Base-by-base conservation (phyloP, 2,888 invertebrate species). In the Macrophya alboannulata region DNA sequence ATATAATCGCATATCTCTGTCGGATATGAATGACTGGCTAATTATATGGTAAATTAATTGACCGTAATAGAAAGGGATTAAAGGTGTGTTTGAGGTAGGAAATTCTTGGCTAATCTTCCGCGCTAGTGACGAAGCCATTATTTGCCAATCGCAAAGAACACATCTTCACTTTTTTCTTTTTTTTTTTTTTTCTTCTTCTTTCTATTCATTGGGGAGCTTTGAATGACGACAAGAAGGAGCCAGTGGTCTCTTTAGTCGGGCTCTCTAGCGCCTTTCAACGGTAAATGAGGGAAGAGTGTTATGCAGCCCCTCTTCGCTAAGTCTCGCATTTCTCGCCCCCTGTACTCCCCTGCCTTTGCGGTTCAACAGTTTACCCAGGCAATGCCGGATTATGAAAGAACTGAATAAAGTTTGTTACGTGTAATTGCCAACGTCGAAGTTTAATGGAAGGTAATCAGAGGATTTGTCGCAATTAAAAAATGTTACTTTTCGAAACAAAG, bases 101-200 rank as follows among this genome's bases (percentile, higher is more conserved):
- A 65, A 85, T 85, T 45, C 25, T 59, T 83, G 68, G 51, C 45
- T 25, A 74, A 77, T 76, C 84, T 68, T 85, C 85, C 84, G 86
- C 85, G 71, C 85, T 85, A 84, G 48, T 68, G 37, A 85, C 87
- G 71, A 85, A 77, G 86, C 86, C 87, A 88, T 89, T 90, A 89
- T 89, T 87, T 83, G 88, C 89, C 90, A 89, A 89, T 90, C 89
- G 89, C 86, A 87, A 87, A 84, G 84, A 86, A 85, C 74, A 74
- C 84, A 72, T 71, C 85, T 85, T 72, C 79, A 65, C 87, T 86
- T 86, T 71, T 81, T 48, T 59, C 25, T 31, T 31, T 31, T 31
- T 31, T 31, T 31, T 31, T 31, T 31, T 31, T 31, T 3, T 31
- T 31, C 3, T 31, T 31, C 1, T 82, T 68, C 55, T 48, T 68